phyloP scores from a whole-genome alignment of 2,888 invertebrate species.

The Hesperia comma region DNA sequence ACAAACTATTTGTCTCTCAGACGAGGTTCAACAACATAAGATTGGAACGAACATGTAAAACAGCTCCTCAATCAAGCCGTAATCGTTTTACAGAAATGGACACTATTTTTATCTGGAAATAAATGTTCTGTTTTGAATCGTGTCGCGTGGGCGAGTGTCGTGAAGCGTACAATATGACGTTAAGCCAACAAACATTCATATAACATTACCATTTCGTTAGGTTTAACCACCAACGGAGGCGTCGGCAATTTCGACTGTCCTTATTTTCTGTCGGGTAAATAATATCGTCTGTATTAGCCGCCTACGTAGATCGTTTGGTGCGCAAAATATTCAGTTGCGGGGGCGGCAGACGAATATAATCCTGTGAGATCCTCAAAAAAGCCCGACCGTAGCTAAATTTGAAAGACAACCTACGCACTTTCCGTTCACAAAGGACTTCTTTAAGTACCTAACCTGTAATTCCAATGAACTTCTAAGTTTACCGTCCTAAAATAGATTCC shows the following conservation, averaged over 20 bases:
- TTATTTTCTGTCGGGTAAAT: slow-evolving; percentile 52
- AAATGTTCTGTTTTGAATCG: slow-evolving; percentile 27
- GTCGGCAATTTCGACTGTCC: slow-evolving; percentile 54
- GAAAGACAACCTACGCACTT: slow-evolving; percentile 40
- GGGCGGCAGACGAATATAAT: slow-evolving; percentile 57
- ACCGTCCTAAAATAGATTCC: slow-evolving; percentile 6
- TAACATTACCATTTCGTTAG: slow-evolving; percentile 45
- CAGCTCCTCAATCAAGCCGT: slow-evolving; percentile 44
- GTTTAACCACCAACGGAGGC: slow-evolving; percentile 52
- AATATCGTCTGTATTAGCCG: slow-evolving; percentile 48
- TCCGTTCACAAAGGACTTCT: slow-evolving; percentile 16
- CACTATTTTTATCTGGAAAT: slow-evolving; percentile 11
- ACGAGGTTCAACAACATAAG: slow-evolving; percentile 59
- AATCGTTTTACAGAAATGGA: slow-evolving; percentile 9
- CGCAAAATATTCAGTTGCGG: slow-evolving; percentile 59
- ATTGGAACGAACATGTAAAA: slow-evolving; percentile 1
- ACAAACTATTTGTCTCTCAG: not conserved
- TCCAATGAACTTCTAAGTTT: slow-evolving; percentile 10
- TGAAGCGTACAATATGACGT: slow-evolving; percentile 34
- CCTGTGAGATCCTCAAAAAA: slow-evolving; percentile 53
- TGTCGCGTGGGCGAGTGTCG: slow-evolving; percentile 16
- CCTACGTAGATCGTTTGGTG: slow-evolving; percentile 56
- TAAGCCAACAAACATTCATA: slow-evolving; percentile 22
- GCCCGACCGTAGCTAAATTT: slow-evolving; percentile 49
- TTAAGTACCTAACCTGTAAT: slow-evolving; percentile 21